A percentile compares a stretch with the other conserved stretches of the same genome.
Evolutionary conservation across 1,140 invertebrate genomes (phyloP).

Genomic region (Eubasilissa regina): DNA sequence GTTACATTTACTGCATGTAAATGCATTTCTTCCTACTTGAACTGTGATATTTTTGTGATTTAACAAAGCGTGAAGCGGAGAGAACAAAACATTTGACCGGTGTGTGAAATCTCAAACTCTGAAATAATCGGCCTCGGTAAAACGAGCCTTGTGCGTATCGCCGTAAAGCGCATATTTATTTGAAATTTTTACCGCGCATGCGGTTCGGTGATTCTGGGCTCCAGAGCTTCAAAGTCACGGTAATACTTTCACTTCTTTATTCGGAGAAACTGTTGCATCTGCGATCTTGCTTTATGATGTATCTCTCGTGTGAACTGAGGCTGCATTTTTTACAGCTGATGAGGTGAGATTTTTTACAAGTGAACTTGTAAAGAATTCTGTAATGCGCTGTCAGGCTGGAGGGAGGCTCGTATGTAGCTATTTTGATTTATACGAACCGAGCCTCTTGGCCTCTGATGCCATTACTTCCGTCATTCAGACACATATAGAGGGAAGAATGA

Average conservation of each 20-base stretch:
- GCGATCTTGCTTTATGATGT: no score
- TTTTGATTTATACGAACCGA: no score
- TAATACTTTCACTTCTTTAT: slow-evolving; percentile 41
- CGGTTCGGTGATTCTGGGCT: background rate
- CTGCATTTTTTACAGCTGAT: no score
- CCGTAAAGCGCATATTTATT: background rate
- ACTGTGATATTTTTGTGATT: background rate
- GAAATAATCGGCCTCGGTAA: background rate
- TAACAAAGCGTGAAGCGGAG: slow-evolving; percentile 21
- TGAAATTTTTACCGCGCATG: background rate
- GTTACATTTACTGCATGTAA: background rate
- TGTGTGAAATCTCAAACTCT: background rate
- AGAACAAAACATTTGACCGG: background rate
- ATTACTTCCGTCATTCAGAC: no score
- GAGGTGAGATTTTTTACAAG: no score
- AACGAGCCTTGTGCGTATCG: background rate
- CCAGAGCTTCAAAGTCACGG: slow-evolving; percentile 25
- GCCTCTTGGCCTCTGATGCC: no score
- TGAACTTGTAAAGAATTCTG: no score
- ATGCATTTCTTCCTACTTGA: slow-evolving; percentile 13
- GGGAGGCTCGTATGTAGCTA: no score
- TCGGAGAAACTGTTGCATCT: slow-evolving; percentile 42
- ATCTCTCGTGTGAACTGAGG: no score
- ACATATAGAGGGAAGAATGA: no score
- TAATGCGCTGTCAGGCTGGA: no score